These are phyloP conservation scores for Grantiella picta DNA, from an alignment of 2,113 vertebrate species.

Conservation along the genomic window DNA sequence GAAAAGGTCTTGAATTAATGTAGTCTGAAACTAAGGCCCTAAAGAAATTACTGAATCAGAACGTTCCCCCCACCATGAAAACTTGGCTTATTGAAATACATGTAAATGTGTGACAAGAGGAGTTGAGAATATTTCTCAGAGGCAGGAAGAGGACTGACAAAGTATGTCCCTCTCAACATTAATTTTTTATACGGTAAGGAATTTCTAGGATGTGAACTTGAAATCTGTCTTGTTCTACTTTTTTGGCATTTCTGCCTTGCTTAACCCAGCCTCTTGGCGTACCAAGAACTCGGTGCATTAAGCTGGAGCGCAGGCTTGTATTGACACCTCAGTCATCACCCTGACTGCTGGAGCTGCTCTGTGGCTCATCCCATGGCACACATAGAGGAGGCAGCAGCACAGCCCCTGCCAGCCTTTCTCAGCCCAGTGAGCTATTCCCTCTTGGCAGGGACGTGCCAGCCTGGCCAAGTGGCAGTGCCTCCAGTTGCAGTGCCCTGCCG, in stretches of 20 bases:
- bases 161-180: background rate
- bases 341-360: accelerated
- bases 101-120: accelerated
- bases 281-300: accelerated
- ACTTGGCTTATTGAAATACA: background rate
- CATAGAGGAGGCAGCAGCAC: background rate
- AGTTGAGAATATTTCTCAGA: background rate
- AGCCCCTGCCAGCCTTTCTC: background rate
- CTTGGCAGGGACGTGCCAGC: accelerated
- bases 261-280: background rate
- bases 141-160: background rate
- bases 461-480: too few relatives aligned
- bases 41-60: background rate
- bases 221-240: background rate
- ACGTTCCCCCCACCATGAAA: background rate
- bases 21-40: background rate
- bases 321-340: background rate
- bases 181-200: background rate
- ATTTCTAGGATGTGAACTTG: background rate
- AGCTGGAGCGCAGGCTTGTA: background rate
- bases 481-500: background rate
- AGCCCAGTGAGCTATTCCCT: accelerated
- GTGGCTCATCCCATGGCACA: accelerated
- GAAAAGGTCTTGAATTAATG: background rate
- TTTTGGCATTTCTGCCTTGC: background rate